These are phyloP conservation scores for Dendrocopos noguchii DNA, from an alignment of 2,113 vertebrate genomes.

Conservation along the genomic window DNA sequence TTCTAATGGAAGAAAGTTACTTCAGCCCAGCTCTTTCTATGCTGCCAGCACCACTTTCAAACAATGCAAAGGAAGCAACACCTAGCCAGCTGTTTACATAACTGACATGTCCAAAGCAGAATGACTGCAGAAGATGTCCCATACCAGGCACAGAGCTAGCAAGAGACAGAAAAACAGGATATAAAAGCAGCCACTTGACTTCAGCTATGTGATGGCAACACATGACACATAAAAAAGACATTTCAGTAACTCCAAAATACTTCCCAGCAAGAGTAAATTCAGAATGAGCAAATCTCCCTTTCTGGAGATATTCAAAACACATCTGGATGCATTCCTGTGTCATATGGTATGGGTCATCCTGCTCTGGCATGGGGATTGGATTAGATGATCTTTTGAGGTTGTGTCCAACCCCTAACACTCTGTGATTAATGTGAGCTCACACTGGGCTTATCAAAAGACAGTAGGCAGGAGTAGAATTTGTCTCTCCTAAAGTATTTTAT, in stretches of 20 bases:
- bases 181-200: neutral
- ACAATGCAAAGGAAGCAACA: neutral
- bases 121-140: neutral
- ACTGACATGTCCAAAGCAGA: neutral
- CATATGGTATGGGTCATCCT: too few species aligned
- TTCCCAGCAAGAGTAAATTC: neutral
- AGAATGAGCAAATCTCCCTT: neutral
- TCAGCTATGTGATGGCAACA: neutral
- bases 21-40: neutral
- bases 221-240: neutral
- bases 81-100: neutral
- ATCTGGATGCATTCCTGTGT: too few species aligned
- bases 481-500: neutral
- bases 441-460: neutral
- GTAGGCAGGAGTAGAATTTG: neutral
- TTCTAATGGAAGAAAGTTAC: neutral
- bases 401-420: too few species aligned
- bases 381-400: too few species aligned
- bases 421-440: neutral
- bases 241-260: neutral
- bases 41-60: neutral
- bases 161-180: constrained; percentile 1
- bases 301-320: too few species aligned
- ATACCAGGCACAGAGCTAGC: neutral
- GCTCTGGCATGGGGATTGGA: too few species aligned